A percentile compares a stretch with the other conserved stretches of the same genome.
Conservation (phyloP, 1,140 invertebrate genomes). For the Leptopilina clavipes region DNA sequence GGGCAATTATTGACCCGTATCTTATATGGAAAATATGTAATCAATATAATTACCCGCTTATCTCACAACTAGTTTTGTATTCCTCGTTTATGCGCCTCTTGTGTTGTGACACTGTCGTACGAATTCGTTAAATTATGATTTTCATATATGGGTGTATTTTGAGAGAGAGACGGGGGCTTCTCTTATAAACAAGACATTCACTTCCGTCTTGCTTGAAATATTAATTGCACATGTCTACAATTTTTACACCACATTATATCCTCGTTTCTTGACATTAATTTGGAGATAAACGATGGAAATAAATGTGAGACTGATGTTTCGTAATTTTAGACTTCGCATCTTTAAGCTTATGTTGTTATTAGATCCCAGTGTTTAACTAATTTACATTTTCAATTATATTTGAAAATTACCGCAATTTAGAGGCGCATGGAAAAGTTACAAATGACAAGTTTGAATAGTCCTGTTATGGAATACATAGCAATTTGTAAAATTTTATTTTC, state of each 20-base stretch:
- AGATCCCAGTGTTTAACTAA: not conserved
- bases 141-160: not conserved
- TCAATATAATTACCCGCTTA: constrained; percentile 31
- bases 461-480: too few species aligned
- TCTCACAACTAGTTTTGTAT: not conserved
- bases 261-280: not conserved
- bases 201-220: not conserved
- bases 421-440: too few species aligned
- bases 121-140: constrained; percentile 25
- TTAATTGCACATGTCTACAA: constrained; percentile 10
- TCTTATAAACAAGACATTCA: constrained; percentile 12
- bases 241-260: not conserved
- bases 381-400: constrained; percentile 30
- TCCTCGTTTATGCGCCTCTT: not conserved
- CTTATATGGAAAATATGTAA: constrained; percentile 15
- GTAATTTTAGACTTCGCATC: not conserved
- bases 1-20: constrained; percentile 17
- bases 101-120: constrained; percentile 6
- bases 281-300: constrained; percentile 20
- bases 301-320: not conserved
- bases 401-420: not conserved
- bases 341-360: not conserved
- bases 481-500: too few species aligned
- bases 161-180: not conserved
- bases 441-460: too few species aligned